These are phyloP conservation scores for Allolobophora icterica DNA, from an alignment of 2,888 invertebrate species.

Conservation along the genomic window DNA sequence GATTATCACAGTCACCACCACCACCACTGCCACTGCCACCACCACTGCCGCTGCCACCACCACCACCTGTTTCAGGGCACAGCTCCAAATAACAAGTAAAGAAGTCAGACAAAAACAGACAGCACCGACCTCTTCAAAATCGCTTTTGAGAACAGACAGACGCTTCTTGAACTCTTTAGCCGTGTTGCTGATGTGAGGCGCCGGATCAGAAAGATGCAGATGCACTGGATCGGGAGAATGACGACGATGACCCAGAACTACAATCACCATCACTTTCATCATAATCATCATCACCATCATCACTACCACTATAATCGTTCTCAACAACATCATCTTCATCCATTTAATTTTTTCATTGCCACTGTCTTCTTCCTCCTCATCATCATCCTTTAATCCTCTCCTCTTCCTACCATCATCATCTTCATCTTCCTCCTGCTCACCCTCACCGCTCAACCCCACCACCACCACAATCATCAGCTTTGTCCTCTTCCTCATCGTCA, in stretches of 20 bases:
- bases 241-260: constrained; percentile 75
- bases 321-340: not conserved
- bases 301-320: not conserved
- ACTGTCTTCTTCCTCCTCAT: too few species aligned
- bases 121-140: constrained; percentile 59
- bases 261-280: constrained; percentile 26
- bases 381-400: too few species aligned
- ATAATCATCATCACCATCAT: not conserved
- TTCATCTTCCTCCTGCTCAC: not conserved
- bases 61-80: not conserved
- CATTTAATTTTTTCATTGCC: too few species aligned
- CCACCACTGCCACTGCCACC: not conserved
- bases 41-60: not conserved
- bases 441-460: not conserved
- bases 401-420: not conserved
- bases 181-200: constrained; percentile 69
- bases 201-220: constrained; percentile 67
- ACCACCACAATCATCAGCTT: not conserved
- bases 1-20: not conserved
- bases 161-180: constrained; percentile 53
- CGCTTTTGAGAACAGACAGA: constrained; percentile 53
- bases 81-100: not conserved
- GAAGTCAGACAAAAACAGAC: not conserved
- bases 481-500: not conserved
- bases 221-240: constrained; percentile 52